These are phyloP conservation scores for Gracilinanus agilis DNA, from an alignment of 2,113 vertebrate species.

Conservation along the genomic window DNA sequence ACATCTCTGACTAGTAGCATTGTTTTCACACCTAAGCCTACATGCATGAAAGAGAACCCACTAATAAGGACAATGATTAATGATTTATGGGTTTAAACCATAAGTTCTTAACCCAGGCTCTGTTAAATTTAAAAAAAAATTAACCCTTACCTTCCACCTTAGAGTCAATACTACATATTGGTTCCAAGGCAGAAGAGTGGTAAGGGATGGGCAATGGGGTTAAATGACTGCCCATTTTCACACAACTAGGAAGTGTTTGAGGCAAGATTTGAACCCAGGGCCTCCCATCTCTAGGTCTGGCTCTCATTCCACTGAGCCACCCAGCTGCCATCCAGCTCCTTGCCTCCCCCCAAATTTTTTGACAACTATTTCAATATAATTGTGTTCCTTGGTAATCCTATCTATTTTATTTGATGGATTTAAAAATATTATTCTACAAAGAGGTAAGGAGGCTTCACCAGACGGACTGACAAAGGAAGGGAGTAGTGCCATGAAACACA, in stretches of 20 bases:
- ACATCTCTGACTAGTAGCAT: background rate
- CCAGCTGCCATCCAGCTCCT: no score
- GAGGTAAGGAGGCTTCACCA: background rate
- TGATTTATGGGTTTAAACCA: background rate
- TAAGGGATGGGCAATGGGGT: no score
- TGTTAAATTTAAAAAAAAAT: background rate
- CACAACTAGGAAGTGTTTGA: no score
- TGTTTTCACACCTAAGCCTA: background rate
- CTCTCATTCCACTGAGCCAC: no score
- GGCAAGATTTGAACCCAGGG: no score
- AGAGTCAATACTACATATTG: no score
- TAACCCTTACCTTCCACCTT: no score
- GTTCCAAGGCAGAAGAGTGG: no score
- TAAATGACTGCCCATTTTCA: no score
- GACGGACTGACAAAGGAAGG: background rate
- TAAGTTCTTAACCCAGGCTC: no score
- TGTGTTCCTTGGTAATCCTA: background rate
- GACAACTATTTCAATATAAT: background rate
- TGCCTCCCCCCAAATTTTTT: no score
- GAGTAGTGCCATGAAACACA: background rate
- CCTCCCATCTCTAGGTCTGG: no score
- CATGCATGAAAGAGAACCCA: background rate
- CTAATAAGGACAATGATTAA: background rate
- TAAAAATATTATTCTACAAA: background rate
- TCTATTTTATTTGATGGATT: background rate